Percentiles rank a stretch among this genome's conserved stretches.
Evolutionary conservation across 1,140 invertebrate genomes (phyloP).

Genomic region (Babylonia areolata): DNA sequence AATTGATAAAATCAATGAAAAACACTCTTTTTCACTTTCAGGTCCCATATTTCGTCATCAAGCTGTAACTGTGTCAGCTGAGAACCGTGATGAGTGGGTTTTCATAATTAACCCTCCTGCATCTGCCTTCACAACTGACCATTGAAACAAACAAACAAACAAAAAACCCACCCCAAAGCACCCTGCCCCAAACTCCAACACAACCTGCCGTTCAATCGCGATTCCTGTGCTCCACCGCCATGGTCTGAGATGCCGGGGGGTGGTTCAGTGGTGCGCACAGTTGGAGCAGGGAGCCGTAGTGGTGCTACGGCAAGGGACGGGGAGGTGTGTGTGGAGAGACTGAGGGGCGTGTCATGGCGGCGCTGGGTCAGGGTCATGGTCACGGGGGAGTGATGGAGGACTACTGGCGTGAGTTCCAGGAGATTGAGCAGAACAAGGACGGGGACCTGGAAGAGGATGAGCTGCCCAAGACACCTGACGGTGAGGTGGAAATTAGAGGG

Average conservation of each 20-base stretch:
- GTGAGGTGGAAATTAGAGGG: too few relatives aligned
- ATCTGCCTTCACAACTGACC: background rate
- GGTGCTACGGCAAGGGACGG: background rate
- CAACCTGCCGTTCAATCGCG: background rate
- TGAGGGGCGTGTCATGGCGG: background rate
- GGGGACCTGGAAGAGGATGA: constrained; percentile 62
- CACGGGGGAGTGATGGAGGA: constrained; percentile 49
- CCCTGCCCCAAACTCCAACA: background rate
- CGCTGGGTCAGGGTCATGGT: background rate
- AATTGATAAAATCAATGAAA: too few relatives aligned
- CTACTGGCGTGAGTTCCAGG: constrained; percentile 65
- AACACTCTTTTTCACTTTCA: too few relatives aligned
- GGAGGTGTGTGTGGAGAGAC: background rate
- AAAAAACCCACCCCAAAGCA: background rate
- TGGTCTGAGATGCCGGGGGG: constrained; percentile 10
- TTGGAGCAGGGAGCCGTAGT: background rate
- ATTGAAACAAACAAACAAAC: background rate
- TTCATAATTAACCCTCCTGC: background rate
- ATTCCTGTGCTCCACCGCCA: background rate
- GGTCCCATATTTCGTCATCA: background rate
- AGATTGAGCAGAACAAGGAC: constrained; percentile 59
- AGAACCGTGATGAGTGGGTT: background rate
- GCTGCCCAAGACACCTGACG: constrained; percentile 51
- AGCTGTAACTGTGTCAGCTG: background rate
- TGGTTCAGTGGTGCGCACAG: background rate